Evolutionary conservation across 2,888 invertebrate genomes (phyloP).

Genomic region (Cenopis cana): DNA sequence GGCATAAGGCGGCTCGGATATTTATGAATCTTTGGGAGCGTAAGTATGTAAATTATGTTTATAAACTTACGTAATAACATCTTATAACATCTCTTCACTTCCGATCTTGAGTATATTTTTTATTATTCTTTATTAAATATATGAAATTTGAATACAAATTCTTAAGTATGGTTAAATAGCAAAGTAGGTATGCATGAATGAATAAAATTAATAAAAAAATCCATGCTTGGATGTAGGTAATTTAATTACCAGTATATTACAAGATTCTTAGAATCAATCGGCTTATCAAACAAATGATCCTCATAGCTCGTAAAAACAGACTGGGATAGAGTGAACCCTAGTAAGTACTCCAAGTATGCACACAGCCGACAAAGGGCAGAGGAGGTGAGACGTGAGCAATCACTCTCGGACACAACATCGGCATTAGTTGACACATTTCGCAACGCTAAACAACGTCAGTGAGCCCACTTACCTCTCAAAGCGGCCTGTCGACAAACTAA

Average conservation of each 20-base stretch:
- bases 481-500: not conserved
- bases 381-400: conserved; percentile 41
- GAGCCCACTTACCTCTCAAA: conserved; percentile 9
- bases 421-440: conserved; percentile 28
- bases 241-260: not conserved
- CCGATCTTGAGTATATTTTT: no score
- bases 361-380: conserved; percentile 34
- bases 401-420: conserved; percentile 32
- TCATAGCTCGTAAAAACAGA: conserved; percentile 11
- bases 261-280: not conserved
- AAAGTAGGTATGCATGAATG: no score
- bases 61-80: no score
- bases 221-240: no score
- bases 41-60: no score
- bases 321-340: conserved; percentile 20
- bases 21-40: no score
- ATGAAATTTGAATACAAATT: no score
- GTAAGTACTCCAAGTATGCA: conserved; percentile 13
- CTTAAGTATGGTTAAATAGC: no score
- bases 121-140: no score
- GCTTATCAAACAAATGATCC: not conserved
- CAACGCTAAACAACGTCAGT: conserved; percentile 10
- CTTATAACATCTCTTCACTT: no score
- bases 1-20: no score
- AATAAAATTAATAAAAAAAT: no score